Base-by-base conservation (phyloP, 2,113 vertebrate genomes). In the Syrrhaptes paradoxus region DNA sequence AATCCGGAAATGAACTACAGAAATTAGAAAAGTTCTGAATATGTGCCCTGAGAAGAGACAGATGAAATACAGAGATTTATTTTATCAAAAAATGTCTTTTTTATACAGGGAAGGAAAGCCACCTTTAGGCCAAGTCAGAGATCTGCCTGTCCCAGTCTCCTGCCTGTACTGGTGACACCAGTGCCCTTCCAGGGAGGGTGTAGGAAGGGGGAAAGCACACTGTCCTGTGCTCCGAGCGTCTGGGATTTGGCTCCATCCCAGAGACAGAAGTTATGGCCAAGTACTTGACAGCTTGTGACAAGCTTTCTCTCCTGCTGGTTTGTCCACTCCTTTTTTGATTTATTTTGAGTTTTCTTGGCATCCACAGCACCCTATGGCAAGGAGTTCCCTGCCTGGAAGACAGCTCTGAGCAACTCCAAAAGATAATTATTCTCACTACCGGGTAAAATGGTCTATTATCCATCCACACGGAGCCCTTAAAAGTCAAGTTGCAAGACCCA, bases 211-310 rank as follows among this genome's bases (percentile, higher is more conserved):
- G 28, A 31, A 19, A 49, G 57, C 32, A 32, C 26, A 6, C 13
- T 1, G 0, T 38, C 1, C 2, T 12, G 55, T 34, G 63, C 72
- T 43, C 54, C 1, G 22, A 45, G 90, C 6, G 0, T 32, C 70
- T 0, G 0, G 16, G 55, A n/a, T 49, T 8, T 36, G 55, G 54
- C 76, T 87, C 41, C 43, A 62, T 38, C 63, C 31, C 76, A 58
- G 59, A 52, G 51, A 20, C 52, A 31, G 51, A 36, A 65, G 43
- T 24, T 38, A 28, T 4, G 51, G 62, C 83, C 76, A 45, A 57
- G 43, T n/a, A 45, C 46, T 32, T 41, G 78, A 48, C 65, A 77
- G n/a, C 25, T 45, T 41, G 29, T 5, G 21, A 59, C 29, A 48
- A 52, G 32, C 59, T 32, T 38, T 46, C 29, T 72, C 51, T 77